Evolutionary conservation across 2,888 invertebrate species (phyloP).

Genomic region (Saturnia japonica): DNA sequence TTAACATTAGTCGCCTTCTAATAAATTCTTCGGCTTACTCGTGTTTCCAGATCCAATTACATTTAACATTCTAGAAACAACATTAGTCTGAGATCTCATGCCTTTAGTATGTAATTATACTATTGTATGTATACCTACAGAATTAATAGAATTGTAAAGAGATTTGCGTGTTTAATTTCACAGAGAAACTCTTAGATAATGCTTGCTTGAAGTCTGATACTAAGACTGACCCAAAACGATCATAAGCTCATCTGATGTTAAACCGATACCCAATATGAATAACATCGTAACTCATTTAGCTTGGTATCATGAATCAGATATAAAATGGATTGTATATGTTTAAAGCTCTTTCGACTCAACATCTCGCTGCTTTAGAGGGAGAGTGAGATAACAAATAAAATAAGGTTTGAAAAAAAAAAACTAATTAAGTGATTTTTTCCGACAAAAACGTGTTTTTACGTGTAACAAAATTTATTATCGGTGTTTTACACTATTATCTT

Average conservation of each 20-base stretch:
- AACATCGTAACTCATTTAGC: no score
- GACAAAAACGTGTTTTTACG: no score
- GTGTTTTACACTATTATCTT: no score
- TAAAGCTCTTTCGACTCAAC: no score
- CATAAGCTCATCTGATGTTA: neutral
- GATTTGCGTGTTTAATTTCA: neutral
- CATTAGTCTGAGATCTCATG: conserved; percentile 8
- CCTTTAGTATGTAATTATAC: neutral
- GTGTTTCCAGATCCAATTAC: conserved; percentile 9
- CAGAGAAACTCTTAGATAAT: neutral
- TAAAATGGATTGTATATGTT: no score
- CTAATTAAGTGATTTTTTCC: no score
- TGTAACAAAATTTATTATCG: no score
- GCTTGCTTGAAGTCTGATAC: neutral
- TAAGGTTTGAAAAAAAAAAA: no score
- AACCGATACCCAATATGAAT: neutral
- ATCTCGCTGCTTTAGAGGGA: no score
- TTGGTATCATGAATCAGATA: no score
- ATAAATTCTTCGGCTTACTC: neutral
- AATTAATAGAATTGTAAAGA: neutral
- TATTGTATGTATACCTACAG: neutral
- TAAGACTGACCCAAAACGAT: neutral
- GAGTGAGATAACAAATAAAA: no score
- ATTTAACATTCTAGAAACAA: conserved; percentile 10
- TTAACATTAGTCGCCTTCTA: neutral